A percentile compares a stretch with the other conserved stretches of the same genome.
phyloP scores from a whole-genome alignment of 2,797 vertebrate species.

The Chromis chromis region DNA sequence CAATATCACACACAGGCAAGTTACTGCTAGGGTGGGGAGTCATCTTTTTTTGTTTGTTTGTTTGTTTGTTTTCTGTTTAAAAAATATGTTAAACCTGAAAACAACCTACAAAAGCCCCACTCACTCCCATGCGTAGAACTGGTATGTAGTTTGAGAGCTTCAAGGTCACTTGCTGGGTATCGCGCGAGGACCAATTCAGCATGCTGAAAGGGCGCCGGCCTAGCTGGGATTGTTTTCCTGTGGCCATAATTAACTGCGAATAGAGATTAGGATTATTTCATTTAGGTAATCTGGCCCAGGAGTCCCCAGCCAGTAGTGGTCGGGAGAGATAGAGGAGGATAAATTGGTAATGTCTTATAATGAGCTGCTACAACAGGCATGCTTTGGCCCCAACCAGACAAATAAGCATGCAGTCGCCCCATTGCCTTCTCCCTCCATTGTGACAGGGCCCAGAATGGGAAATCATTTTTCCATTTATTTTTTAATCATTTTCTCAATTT shows the following conservation, averaged over 20 bases:
- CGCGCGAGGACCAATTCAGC: slow-evolving; percentile 38
- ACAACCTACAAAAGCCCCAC: slow-evolving; percentile 1
- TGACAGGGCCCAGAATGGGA: slow-evolving; percentile 70
- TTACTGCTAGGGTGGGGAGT: too few species aligned
- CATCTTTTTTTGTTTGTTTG: not conserved
- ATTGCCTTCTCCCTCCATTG: slow-evolving; percentile 69
- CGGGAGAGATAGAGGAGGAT: slow-evolving; percentile 66
- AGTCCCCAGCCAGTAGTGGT: slow-evolving; percentile 65
- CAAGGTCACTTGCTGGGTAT: slow-evolving; percentile 66
- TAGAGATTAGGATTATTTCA: slow-evolving; percentile 80
- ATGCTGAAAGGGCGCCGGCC: slow-evolving; percentile 43
- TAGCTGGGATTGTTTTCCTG: slow-evolving; percentile 65
- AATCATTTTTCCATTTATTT: slow-evolving; percentile 82
- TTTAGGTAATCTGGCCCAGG: slow-evolving; percentile 76
- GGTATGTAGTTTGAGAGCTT: slow-evolving; percentile 25
- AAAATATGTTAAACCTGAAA: slow-evolving; percentile 7
- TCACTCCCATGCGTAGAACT: slow-evolving; percentile 2
- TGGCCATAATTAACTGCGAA: slow-evolving; percentile 73
- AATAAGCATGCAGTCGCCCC: slow-evolving; percentile 71
- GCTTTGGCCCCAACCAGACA: slow-evolving; percentile 67
- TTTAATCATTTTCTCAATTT: slow-evolving; percentile 80
- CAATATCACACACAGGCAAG: not conserved
- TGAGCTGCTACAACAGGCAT: slow-evolving; percentile 63
- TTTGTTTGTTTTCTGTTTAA: not conserved
- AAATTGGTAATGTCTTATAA: slow-evolving; percentile 76